phyloP scores from a whole-genome alignment of 2,888 invertebrate genomes.

The Xanthorhoe designata region DNA sequence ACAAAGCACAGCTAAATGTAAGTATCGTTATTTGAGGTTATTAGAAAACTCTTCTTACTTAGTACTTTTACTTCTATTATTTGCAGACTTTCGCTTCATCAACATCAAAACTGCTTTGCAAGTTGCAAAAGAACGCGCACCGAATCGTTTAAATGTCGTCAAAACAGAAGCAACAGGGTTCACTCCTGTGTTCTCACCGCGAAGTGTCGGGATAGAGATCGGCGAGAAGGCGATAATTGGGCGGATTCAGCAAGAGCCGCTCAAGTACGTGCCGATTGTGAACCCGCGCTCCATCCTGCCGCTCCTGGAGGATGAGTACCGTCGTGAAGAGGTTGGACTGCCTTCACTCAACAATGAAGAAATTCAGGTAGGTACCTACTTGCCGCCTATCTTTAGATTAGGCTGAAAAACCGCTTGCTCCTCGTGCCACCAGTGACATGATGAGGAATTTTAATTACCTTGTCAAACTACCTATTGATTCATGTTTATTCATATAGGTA shows the following conservation, averaged over 20 bases:
- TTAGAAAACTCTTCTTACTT: background rate
- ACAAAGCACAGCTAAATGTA: constrained; percentile 74
- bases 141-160: constrained; percentile 43
- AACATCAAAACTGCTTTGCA: constrained; percentile 69
- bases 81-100: constrained; percentile 72
- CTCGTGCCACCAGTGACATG: no score
- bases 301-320: constrained; percentile 68
- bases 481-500: no score
- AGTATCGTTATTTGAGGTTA: constrained; percentile 65
- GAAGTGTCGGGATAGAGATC: constrained; percentile 69
- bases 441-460: no score
- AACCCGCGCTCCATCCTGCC: constrained; percentile 78
- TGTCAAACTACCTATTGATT: no score
- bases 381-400: no score
- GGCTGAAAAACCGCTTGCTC: no score
- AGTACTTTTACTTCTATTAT: background rate
- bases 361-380: constrained; percentile 71
- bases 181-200: constrained; percentile 60
- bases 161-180: constrained; percentile 45
- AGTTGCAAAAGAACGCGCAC: constrained; percentile 64
- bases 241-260: constrained; percentile 67
- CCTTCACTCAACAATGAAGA: constrained; percentile 80
- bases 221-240: constrained; percentile 53
- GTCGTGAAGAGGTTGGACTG: constrained; percentile 79
- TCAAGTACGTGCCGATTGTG: constrained; percentile 73